Percentiles rank a stretch among this genome's conserved stretches.
Evolutionary conservation across 2,797 vertebrate species (phyloP).

Genomic region (Xiphophorus birchmanni): DNA sequence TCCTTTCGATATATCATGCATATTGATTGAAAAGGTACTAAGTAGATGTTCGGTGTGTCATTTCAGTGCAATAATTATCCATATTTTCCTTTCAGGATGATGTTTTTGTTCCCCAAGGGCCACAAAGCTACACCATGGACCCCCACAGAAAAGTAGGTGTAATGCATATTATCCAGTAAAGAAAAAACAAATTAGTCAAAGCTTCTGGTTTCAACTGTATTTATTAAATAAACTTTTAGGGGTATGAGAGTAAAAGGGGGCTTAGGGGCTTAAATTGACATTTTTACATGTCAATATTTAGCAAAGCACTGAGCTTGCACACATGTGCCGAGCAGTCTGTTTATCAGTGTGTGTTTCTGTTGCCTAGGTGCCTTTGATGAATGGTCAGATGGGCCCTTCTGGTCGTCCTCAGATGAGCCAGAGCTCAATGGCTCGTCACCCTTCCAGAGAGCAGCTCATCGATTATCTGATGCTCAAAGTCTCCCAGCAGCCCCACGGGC

Average conservation of each 20-base stretch:
- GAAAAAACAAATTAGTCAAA: not conserved
- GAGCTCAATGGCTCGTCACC: slow-evolving; percentile 88
- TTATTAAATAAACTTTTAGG: no score
- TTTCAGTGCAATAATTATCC: not conserved
- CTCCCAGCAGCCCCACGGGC: slow-evolving; percentile 86
- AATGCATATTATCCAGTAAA: not conserved
- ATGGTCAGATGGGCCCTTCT: slow-evolving; percentile 91
- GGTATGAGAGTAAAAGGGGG: not conserved
- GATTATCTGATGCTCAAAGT: slow-evolving; percentile 98
- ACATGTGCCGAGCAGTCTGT: not conserved
- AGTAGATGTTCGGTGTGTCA: not conserved
- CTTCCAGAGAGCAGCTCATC: slow-evolving; percentile 95
- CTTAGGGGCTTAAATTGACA: not conserved
- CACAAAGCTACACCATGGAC: slow-evolving; percentile 87
- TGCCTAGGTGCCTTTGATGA: slow-evolving; percentile 92
- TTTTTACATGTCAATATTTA: not conserved
- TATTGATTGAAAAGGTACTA: not conserved
- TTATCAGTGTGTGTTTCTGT: slow-evolving; percentile 14
- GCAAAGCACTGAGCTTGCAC: not conserved
- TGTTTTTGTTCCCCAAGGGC: slow-evolving; percentile 84
- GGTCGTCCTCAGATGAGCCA: slow-evolving; percentile 87
- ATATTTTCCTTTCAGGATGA: slow-evolving; percentile 83
- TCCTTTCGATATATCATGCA: slow-evolving; percentile 1
- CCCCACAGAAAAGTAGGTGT: slow-evolving; percentile 89
- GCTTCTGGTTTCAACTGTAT: not conserved